These are phyloP conservation scores for Hirudinaria manillensis DNA, from an alignment of 2,888 invertebrate genomes.

Conservation along the genomic window DNA sequence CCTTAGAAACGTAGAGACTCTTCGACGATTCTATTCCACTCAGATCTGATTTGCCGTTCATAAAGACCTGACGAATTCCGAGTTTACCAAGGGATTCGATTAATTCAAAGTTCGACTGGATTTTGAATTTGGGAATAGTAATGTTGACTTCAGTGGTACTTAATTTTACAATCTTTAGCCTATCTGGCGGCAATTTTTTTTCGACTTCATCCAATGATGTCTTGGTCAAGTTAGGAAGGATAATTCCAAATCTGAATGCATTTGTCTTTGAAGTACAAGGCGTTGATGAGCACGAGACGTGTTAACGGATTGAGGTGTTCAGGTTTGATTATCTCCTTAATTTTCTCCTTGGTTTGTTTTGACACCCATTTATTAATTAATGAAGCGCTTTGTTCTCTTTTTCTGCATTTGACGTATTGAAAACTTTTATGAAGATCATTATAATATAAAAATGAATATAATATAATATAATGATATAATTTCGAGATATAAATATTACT, in stretches of 20 bases:
- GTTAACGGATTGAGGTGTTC: too few species aligned
- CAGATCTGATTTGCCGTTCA: conserved; percentile 44
- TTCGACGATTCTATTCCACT: conserved; percentile 44
- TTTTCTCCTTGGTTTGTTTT: too few species aligned
- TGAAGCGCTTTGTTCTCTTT: too few species aligned
- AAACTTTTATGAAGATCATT: too few species aligned
- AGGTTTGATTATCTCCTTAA: too few species aligned
- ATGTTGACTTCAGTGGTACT: conserved; percentile 29
- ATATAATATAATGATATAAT: too few species aligned
- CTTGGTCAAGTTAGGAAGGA: conserved; percentile 37
- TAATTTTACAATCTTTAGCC: conserved; percentile 13
- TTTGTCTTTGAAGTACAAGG: too few species aligned
- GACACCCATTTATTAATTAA: too few species aligned
- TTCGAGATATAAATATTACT: too few species aligned
- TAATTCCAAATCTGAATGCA: conserved; percentile 12
- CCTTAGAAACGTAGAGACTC: conserved; percentile 44
- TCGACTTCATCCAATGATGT: conserved; percentile 29
- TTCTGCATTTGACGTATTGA: too few species aligned
- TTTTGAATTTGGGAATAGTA: conserved; percentile 39
- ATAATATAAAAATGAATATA: too few species aligned
- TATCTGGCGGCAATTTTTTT: conserved; percentile 25
- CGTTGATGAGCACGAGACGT: too few species aligned
- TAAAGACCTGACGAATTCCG: conserved; percentile 41
- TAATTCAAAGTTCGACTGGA: conserved; percentile 37
- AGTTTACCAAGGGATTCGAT: conserved; percentile 32